A percentile compares a stretch with the other conserved stretches of the same genome.
Conservation (phyloP, 2,113 vertebrate species). For the Bubo bubo region DNA sequence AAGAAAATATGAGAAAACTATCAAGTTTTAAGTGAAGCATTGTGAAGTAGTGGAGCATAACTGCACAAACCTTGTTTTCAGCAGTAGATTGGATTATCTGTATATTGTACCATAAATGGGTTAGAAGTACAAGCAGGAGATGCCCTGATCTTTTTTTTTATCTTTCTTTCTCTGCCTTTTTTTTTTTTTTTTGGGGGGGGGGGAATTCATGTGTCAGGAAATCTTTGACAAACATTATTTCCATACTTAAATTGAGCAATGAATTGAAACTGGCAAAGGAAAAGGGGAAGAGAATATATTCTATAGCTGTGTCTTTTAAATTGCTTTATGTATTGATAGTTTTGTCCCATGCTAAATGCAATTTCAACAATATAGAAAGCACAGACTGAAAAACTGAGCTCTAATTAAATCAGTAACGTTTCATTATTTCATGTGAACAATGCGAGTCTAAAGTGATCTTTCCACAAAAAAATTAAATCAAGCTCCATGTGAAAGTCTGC, state of each 20-base stretch:
- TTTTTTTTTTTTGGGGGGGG: background rate
- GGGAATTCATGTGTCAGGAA: constrained; percentile 58
- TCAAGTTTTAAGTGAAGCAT: constrained; percentile 51
- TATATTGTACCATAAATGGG: constrained; percentile 65
- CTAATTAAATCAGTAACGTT: constrained; percentile 75
- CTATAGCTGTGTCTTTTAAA: constrained; percentile 57
- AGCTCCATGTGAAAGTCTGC: constrained; percentile 42
- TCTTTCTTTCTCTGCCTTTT: background rate
- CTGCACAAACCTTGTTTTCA: constrained; percentile 57
- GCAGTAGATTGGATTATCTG: constrained; percentile 68
- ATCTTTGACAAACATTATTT: constrained; percentile 70
- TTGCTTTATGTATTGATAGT: constrained; percentile 66
- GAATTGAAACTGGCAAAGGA: constrained; percentile 56
- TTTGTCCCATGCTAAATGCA: constrained; percentile 68
- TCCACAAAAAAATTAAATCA: constrained; percentile 70
- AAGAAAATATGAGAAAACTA: constrained; percentile 60
- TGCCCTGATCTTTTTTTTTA: constrained; percentile 22
- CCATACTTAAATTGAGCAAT: constrained; percentile 70
- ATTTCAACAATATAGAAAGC: constrained; percentile 52
- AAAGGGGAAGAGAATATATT: constrained; percentile 16
- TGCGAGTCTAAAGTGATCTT: constrained; percentile 44
- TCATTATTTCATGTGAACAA: constrained; percentile 70
- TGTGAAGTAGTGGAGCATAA: constrained; percentile 32
- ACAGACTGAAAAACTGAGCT: constrained; percentile 52
- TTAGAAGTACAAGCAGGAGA: constrained; percentile 61